Base-by-base conservation (phyloP, 2,797 vertebrate genomes). In the Sebastes glaucus region DNA sequence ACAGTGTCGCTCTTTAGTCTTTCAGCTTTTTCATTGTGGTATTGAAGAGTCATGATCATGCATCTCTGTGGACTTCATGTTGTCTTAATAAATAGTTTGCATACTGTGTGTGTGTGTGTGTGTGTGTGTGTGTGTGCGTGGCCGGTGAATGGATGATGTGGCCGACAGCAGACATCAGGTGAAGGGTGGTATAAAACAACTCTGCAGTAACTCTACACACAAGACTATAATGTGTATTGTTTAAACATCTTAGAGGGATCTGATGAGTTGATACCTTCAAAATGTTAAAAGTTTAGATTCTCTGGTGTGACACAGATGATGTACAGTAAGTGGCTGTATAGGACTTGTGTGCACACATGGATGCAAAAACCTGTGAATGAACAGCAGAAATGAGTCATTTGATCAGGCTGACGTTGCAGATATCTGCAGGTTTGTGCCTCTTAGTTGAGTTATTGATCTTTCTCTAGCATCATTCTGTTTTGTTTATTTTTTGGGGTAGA, bases 121-220 rank as follows among this genome's bases (percentile, higher is more conserved):
- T 42, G 63, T 46, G 61, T 25, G 68, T 42, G 69, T 22, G 46
- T 11, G 62, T 55, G 70, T 53, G 67, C 35, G 35, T 38, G 49
- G 33, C 64, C 38, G 56, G 65, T 71, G 69, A 68, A 42, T 42
- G 81, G 74, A 84, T 92, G 92, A 92, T 93, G 91, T 94, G 92
- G 91, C 91, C 80, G 85, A 81, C 86, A 85, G 84, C 81, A 77
- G 71, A 75, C 83, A 81, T 87, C 79, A 87, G 86, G 80, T 78
- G 68, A 83, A 87, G 79, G 62, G 49, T 74, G 75, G 74, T 73
- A 38, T 11, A 38, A 42, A 76, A 76, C 20, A 25, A n/a, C 59
- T 65, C 52, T 65, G 38, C 49, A 67, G 33, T 32, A 23, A 78
- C 16, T 70, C 32, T 62, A 32, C 28, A 42, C 35, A 23, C 25